phyloP scores from a whole-genome alignment of 2,113 vertebrate genomes.

The Sapayoa aenigma region DNA sequence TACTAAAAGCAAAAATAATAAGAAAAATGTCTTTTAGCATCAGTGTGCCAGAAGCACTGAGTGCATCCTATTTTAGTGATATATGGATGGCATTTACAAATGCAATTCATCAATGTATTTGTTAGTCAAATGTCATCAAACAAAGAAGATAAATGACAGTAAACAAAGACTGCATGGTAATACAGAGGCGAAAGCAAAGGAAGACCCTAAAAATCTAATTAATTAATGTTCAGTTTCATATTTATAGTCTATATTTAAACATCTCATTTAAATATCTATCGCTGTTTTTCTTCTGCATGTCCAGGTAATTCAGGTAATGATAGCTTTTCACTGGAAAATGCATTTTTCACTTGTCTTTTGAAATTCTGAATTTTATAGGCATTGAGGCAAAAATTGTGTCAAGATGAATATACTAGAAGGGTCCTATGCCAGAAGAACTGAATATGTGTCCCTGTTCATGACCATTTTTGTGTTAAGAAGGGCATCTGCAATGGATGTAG shows the following conservation, averaged over 20 bases:
- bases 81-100: constrained; percentile 59
- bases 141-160: constrained; percentile 34
- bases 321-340: constrained; percentile 43
- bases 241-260: constrained; percentile 31
- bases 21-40: not conserved
- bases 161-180: not conserved
- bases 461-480: not conserved
- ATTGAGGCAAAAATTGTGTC: not conserved
- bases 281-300: not conserved
- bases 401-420: not conserved
- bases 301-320: not conserved
- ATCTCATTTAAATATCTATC: constrained; percentile 28
- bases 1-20: constrained; percentile 43
- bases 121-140: constrained; percentile 53
- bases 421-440: not conserved
- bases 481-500: not conserved
- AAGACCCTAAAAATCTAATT: not conserved
- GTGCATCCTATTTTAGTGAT: constrained; percentile 45
- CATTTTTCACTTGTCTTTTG: constrained; percentile 12
- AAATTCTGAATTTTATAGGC: not conserved
- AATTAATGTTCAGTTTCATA: not conserved
- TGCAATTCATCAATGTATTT: constrained; percentile 63
- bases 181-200: not conserved
- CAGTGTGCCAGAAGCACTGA: not conserved
- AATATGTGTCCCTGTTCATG: not conserved